Conservation (phyloP, 2,888 invertebrate genomes). For the Athripsodes cinereus region DNA sequence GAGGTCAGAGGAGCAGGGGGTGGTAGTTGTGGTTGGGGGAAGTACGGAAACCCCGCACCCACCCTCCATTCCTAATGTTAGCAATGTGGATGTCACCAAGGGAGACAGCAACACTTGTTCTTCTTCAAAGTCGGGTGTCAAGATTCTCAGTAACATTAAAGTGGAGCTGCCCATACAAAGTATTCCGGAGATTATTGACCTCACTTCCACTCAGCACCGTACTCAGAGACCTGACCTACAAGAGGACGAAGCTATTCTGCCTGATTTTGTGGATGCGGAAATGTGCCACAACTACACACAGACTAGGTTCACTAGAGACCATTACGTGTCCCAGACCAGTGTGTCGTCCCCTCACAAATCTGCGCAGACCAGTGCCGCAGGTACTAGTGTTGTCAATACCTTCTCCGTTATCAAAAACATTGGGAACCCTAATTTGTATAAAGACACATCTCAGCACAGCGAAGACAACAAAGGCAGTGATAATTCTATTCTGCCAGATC, state of each 20-base stretch:
- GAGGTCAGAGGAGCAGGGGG: not conserved
- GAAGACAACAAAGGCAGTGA: conserved; percentile 14
- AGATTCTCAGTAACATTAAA: conserved; percentile 49
- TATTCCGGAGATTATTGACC: conserved; percentile 42
- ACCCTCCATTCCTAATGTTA: not conserved
- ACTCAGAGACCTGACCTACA: conserved; percentile 34
- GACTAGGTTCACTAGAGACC: conserved; percentile 32
- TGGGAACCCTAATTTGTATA: conserved; percentile 34
- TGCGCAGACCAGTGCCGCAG: not conserved
- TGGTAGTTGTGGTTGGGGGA: not conserved
- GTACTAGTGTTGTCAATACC: conserved; percentile 33
- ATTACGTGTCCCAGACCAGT: conserved; percentile 29
- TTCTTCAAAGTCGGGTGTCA: conserved; percentile 37
- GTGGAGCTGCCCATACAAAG: conserved; percentile 50
- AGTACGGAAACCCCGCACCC: not conserved
- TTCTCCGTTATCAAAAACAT: conserved; percentile 47
- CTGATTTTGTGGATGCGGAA: conserved; percentile 41
- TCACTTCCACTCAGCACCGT: conserved; percentile 34
- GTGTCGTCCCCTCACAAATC: not conserved
- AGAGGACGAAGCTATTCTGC: conserved; percentile 41
- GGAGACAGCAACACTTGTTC: conserved; percentile 8
- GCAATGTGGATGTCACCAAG: not conserved
- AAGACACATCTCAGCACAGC: conserved; percentile 8
- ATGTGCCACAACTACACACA: conserved; percentile 19
- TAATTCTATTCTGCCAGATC: conserved; percentile 39